phyloP scores from a whole-genome alignment of 2,888 invertebrate genomes.

The Drosophila tanythrix region DNA sequence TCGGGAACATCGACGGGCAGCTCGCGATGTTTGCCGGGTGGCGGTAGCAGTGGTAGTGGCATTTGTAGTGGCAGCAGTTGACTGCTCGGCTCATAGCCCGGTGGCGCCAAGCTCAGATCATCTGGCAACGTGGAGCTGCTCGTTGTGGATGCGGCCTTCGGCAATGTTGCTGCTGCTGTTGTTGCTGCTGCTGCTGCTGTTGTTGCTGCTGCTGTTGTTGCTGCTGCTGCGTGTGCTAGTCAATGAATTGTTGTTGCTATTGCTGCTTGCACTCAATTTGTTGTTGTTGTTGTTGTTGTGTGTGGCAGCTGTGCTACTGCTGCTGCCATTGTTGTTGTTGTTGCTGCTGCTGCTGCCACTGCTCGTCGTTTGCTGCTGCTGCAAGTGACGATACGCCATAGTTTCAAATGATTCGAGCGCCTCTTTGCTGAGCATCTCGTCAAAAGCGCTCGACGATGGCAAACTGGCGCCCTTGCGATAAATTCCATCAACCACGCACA shows the following conservation, averaged over 20 bases:
- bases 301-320: slow-evolving; percentile 27
- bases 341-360: slow-evolving; percentile 33
- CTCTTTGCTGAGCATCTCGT: slow-evolving; percentile 82
- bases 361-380: slow-evolving; percentile 34
- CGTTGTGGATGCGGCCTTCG: slow-evolving; percentile 39
- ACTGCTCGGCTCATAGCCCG: slow-evolving; percentile 79
- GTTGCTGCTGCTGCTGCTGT: slow-evolving; percentile 44
- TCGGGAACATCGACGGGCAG: slow-evolving; percentile 96
- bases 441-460: slow-evolving; percentile 77
- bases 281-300: slow-evolving; percentile 11
- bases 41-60: slow-evolving; percentile 22
- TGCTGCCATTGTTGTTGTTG: slow-evolving; percentile 21
- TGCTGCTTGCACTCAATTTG: slow-evolving; percentile 16
- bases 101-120: slow-evolving; percentile 81
- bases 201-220: slow-evolving; percentile 48
- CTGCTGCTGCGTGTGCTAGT: slow-evolving; percentile 33
- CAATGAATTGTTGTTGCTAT: slow-evolving; percentile 52
- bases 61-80: slow-evolving; percentile 21
- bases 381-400: slow-evolving; percentile 82
- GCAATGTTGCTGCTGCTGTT: slow-evolving; percentile 40
- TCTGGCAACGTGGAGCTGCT: slow-evolving; percentile 66
- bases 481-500: slow-evolving; percentile 76
- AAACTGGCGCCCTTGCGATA: slow-evolving; percentile 81
- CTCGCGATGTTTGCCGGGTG: slow-evolving; percentile 86
- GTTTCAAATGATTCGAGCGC: slow-evolving; percentile 83